Conservation (phyloP, 2,888 invertebrate genomes). For the Steinernema carpocapsae region DNA sequence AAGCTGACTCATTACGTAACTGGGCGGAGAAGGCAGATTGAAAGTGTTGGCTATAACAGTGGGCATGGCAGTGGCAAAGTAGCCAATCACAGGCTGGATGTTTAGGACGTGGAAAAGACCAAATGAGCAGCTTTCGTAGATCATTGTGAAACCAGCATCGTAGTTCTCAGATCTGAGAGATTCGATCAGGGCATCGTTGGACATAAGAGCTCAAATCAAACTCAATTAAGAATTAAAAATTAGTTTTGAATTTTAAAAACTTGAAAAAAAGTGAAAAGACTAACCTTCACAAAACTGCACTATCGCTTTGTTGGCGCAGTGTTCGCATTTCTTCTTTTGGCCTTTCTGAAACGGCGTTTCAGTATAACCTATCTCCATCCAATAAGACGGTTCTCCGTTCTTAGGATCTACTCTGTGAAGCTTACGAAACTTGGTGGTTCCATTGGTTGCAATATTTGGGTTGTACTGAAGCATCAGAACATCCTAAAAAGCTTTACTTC, state of each 20-base stretch:
- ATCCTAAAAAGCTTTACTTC: no score
- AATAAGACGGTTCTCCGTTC: not conserved
- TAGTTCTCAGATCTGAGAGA: not conserved
- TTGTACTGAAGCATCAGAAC: not conserved
- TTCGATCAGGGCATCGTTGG: not conserved
- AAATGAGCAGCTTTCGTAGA: slow-evolving; percentile 1
- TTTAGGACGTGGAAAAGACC: not conserved
- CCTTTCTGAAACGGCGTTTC: not conserved
- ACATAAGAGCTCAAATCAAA: not conserved
- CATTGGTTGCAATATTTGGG: not conserved
- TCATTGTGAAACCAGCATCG: slow-evolving; percentile 14
- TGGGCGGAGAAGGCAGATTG: not conserved
- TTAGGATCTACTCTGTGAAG: not conserved
- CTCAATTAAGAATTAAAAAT: no score
- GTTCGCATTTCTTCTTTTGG: not conserved
- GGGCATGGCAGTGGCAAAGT: not conserved
- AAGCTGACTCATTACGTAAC: not conserved
- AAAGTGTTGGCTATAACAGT: not conserved
- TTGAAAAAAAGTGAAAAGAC: no score
- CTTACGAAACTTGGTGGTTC: not conserved
- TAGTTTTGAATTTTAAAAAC: no score
- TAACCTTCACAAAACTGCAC: slow-evolving; percentile 15
- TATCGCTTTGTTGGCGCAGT: not conserved
- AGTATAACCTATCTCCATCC: slow-evolving; percentile 2
- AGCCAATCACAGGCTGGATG: slow-evolving; percentile 21